Conservation (phyloP, 2,888 invertebrate genomes). For the Busseola fusca region DNA sequence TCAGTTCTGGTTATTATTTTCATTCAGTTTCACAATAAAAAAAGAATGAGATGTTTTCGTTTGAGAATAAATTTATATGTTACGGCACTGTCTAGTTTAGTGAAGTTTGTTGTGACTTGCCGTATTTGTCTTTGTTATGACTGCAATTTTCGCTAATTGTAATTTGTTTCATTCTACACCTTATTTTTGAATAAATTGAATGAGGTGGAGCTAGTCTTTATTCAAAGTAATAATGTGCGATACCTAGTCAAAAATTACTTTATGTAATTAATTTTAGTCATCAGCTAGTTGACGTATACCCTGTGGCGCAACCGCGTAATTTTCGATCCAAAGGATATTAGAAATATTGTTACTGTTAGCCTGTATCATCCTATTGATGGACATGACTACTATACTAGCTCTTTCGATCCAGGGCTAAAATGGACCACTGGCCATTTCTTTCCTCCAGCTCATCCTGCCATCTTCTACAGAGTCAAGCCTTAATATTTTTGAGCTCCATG, state of each 20-base stretch:
- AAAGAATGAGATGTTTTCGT: conserved; percentile 17
- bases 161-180: background rate
- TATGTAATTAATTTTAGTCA: background rate
- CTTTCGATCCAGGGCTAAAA: background rate
- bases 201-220: background rate
- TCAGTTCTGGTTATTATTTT: conserved; percentile 14
- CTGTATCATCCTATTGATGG: background rate
- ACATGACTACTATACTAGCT: background rate
- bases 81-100: background rate
- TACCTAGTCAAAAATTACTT: too few relatives aligned
- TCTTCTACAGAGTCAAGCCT: background rate
- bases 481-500: background rate
- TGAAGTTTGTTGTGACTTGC: conserved; percentile 5
- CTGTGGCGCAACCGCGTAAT: too few relatives aligned
- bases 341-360: background rate
- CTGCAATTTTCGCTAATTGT: conserved; percentile 19
- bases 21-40: background rate
- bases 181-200: background rate
- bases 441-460: background rate
- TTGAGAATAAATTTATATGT: background rate
- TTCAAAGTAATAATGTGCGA: background rate
- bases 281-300: background rate
- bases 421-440: background rate
- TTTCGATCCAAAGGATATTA: too few relatives aligned
- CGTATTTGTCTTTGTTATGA: background rate